phyloP scores from a whole-genome alignment of 2,888 invertebrate genomes.

The Resseliella maxima region DNA sequence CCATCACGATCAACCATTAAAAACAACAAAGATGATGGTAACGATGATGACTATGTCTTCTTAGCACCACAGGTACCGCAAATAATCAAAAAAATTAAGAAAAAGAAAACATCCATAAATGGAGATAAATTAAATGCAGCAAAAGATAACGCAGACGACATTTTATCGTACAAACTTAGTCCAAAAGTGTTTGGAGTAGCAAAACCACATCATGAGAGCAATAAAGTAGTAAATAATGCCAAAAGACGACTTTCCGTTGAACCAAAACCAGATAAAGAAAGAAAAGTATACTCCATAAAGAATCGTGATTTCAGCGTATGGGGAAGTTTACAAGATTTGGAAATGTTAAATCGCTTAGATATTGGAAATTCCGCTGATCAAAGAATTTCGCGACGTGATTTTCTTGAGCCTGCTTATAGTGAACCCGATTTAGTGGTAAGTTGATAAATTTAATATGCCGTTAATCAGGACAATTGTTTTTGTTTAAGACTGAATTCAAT shows the following conservation, averaged over 20 bases:
- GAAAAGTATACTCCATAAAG: constrained; percentile 22
- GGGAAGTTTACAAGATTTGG: constrained; percentile 76
- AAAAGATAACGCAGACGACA: constrained; percentile 61
- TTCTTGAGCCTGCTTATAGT: constrained; percentile 71
- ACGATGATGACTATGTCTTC: constrained; percentile 66
- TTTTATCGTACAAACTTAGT: constrained; percentile 71
- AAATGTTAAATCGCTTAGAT: constrained; percentile 63
- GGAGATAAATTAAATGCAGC: constrained; percentile 67
- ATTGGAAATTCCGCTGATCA: constrained; percentile 60
- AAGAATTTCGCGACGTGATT: constrained; percentile 59
- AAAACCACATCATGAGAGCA: constrained; percentile 62
- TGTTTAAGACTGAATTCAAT: no score
- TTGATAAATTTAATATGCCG: no score
- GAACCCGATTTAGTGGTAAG: constrained; percentile 72
- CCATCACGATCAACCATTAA: constrained; percentile 1
- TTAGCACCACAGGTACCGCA: constrained; percentile 59
- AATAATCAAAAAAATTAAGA: constrained; percentile 58
- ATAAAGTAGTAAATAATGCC: constrained; percentile 65
- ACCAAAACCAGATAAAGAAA: constrained; percentile 62
- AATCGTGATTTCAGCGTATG: constrained; percentile 65
- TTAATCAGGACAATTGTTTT: no score
- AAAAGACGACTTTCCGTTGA: constrained; percentile 3
- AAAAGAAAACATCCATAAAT: constrained; percentile 61
- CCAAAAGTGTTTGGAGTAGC: constrained; percentile 75
- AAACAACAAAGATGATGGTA: constrained; percentile 61